Conservation (phyloP, 2,888 invertebrate species). For the Eupithecia dodoneata region DNA sequence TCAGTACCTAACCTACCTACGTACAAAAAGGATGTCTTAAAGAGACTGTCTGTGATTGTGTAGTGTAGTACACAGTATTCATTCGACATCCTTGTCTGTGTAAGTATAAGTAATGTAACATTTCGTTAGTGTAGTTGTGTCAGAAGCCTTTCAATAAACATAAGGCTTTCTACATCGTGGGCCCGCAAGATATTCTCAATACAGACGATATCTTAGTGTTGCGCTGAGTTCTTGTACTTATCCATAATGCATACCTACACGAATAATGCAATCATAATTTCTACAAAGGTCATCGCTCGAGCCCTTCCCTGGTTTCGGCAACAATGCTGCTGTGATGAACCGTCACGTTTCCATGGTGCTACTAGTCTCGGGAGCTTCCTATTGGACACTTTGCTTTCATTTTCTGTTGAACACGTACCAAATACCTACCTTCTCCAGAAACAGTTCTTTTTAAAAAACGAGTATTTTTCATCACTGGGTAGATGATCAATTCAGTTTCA, state of each 20-base stretch:
- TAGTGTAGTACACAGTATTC: background rate
- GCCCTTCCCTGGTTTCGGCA: constrained; percentile 20
- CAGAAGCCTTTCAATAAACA: constrained; percentile 6
- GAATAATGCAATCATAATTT: constrained; percentile 12
- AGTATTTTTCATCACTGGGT: background rate
- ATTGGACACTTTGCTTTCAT: background rate
- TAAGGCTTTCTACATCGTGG: constrained; percentile 1
- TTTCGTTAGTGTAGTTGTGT: background rate
- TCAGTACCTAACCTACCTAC: background rate
- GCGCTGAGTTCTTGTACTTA: background rate
- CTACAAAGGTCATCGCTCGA: constrained; percentile 20
- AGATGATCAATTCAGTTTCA: background rate
- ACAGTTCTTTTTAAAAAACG: background rate
- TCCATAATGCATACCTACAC: constrained; percentile 15
- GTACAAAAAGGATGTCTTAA: background rate
- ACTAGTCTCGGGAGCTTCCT: background rate
- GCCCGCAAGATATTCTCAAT: constrained; percentile 7
- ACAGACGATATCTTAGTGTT: constrained; percentile 10
- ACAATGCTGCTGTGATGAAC: constrained; percentile 13
- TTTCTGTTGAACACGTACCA: background rate
- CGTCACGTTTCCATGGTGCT: background rate
- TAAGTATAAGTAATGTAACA: background rate
- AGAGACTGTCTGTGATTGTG: background rate
- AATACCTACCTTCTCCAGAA: too few relatives aligned
- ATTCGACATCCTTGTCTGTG: background rate